Percentiles rank a stretch among this genome's conserved stretches.
These are phyloP conservation scores for Anser brachyrhynchus DNA, from an alignment of 2,113 vertebrate genomes.

Conservation along the genomic window DNA sequence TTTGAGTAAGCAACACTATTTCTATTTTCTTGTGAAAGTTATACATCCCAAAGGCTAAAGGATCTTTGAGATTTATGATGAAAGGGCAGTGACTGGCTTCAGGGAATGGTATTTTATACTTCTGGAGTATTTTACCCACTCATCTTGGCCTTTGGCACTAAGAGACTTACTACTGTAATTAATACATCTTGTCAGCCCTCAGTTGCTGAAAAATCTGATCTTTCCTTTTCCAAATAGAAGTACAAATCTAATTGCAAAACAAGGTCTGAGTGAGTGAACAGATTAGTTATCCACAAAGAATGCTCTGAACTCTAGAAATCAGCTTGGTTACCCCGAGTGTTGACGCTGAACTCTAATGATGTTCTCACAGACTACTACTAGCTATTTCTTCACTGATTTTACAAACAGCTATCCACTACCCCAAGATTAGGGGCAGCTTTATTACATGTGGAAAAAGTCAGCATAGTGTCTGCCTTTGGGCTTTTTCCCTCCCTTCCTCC, in stretches of 20 bases:
- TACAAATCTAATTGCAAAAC: background rate
- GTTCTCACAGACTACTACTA: background rate
- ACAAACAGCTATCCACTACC: background rate
- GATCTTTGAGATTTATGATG: background rate
- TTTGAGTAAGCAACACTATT: background rate
- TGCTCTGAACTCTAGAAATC: background rate
- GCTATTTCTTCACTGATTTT: background rate
- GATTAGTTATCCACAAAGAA: background rate
- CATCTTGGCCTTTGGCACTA: background rate
- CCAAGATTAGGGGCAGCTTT: background rate
- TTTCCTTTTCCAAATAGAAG: background rate
- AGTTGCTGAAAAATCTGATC: background rate
- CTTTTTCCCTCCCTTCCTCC: background rate
- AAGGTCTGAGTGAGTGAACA: background rate
- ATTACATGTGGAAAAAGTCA: background rate
- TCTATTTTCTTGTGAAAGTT: background rate
- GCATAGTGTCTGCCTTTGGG: background rate
- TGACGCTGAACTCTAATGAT: background rate
- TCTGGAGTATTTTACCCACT: conserved; percentile 12
- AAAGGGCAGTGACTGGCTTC: background rate
- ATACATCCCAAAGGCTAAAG: background rate
- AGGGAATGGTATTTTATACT: conserved; percentile 11
- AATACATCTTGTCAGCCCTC: background rate
- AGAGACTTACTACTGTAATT: background rate
- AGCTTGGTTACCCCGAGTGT: background rate